Conservation (phyloP, 2,888 invertebrate genomes). For the Nomada flava region DNA sequence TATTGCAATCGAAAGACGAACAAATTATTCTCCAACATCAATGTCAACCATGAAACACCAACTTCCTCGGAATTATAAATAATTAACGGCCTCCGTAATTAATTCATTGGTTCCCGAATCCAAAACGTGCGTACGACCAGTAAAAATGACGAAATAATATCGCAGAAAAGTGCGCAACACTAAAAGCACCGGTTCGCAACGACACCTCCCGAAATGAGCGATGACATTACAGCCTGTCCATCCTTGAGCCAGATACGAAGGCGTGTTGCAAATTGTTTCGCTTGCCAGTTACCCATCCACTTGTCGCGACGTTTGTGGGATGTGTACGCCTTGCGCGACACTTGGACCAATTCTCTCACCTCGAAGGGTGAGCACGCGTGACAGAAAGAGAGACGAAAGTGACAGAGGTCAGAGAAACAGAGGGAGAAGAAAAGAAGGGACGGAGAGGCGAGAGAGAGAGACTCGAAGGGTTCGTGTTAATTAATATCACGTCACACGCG, state of each 20-base stretch:
- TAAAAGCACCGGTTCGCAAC: neutral
- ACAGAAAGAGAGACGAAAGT: slow-evolving; percentile 38
- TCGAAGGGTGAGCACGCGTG: slow-evolving; percentile 46
- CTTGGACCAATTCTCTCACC: slow-evolving; percentile 76
- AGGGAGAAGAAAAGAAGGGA: slow-evolving; percentile 49
- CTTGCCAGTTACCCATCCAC: slow-evolving; percentile 56
- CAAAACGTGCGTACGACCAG: neutral
- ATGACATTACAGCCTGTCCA: slow-evolving; percentile 47
- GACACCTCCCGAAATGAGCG: slow-evolving; percentile 18
- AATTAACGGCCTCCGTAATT: slow-evolving; percentile 9
- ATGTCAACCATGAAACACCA: neutral
- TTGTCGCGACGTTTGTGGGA: slow-evolving; percentile 56
- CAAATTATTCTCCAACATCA: neutral
- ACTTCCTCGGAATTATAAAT: neutral
- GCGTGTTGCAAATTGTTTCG: slow-evolving; percentile 66
- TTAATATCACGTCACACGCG: slow-evolving; percentile 84
- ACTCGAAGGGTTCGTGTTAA: slow-evolving; percentile 83
- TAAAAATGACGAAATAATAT: slow-evolving; percentile 28
- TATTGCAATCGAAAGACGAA: neutral
- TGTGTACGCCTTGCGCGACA: slow-evolving; percentile 79
- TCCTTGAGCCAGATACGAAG: slow-evolving; percentile 47
- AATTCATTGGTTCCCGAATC: neutral
- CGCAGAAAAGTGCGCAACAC: neutral
- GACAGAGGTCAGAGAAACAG: slow-evolving; percentile 47
- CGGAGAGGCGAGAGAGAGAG: slow-evolving; percentile 56